phyloP scores from a whole-genome alignment of 2,888 invertebrate species.

The Pristionchus maxplancki region DNA sequence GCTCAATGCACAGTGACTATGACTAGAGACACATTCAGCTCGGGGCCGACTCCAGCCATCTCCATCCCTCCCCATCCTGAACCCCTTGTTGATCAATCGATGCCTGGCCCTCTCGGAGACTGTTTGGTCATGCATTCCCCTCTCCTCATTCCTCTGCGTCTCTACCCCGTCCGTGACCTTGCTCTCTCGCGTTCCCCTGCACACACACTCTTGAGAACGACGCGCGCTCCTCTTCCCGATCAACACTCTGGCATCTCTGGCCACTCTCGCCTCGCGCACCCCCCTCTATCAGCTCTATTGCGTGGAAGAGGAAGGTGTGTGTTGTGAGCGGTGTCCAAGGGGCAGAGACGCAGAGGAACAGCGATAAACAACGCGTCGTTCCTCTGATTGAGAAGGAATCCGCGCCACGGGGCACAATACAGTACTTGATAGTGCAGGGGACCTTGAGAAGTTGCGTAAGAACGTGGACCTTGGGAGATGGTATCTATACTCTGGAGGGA shows the following conservation, averaged over 20 bases:
- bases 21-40: constrained; percentile 54
- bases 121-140: constrained; percentile 41
- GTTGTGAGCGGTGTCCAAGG: constrained; percentile 3
- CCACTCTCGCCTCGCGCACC: constrained; percentile 30
- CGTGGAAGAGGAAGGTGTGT: constrained; percentile 13
- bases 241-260: constrained; percentile 22
- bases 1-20: constrained; percentile 44
- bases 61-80: background rate
- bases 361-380: constrained; percentile 17
- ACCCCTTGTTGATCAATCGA: constrained; percentile 3
- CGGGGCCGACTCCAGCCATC: constrained; percentile 32
- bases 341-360: constrained; percentile 40
- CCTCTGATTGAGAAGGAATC: background rate
- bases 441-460: constrained; percentile 27
- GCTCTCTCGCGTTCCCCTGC: constrained; percentile 27
- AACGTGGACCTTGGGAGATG: constrained; percentile 23
- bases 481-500: constrained; percentile 2
- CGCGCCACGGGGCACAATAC: background rate
- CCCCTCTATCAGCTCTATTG: constrained; percentile 19
- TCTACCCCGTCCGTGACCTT: constrained; percentile 22
- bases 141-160: constrained; percentile 29
- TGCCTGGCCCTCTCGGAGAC: constrained; percentile 12
- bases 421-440: background rate
- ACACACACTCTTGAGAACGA: constrained; percentile 29
- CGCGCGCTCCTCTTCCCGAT: background rate